Percentiles rank a stretch among this genome's conserved stretches.
These are phyloP conservation scores for Eurytoma adleriae DNA, from an alignment of 2,888 invertebrate genomes.

Conservation along the genomic window DNA sequence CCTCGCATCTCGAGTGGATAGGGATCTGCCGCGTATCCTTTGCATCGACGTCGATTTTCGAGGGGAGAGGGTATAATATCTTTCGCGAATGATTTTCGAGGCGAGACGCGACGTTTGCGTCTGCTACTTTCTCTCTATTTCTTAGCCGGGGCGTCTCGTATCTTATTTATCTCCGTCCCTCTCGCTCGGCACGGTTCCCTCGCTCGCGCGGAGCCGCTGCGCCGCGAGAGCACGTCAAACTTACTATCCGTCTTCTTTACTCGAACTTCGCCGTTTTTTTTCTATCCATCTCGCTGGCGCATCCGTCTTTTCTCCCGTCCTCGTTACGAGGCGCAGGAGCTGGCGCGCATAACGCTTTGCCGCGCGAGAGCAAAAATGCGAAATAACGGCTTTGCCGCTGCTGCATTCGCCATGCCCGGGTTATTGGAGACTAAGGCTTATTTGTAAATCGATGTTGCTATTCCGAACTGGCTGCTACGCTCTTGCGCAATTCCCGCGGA, in stretches of 20 bases:
- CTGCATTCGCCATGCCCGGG: no score
- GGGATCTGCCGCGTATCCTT: no score
- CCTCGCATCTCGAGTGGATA: no score
- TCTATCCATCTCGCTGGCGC: constrained; percentile 16
- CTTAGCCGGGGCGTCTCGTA: constrained; percentile 11
- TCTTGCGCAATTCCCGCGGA: no score
- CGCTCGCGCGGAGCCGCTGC: not conserved
- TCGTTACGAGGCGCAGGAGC: not conserved
- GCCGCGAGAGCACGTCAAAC: constrained; percentile 23
- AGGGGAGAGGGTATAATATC: no score
- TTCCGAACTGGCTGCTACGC: no score
- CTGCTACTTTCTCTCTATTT: constrained; percentile 23
- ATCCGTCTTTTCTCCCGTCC: not conserved
- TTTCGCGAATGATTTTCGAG: not conserved
- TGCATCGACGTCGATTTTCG: no score
- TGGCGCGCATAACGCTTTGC: no score
- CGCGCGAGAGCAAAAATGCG: no score
- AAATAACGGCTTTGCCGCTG: no score
- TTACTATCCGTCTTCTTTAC: constrained; percentile 42
- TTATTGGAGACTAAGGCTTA: no score
- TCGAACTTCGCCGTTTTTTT: constrained; percentile 12
- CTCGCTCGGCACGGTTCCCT: not conserved
- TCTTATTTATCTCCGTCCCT: constrained; percentile 31
- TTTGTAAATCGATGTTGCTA: no score
- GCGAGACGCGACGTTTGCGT: not conserved